These are phyloP conservation scores for Urocyon cinereoargenteus DNA, from an alignment of 2,797 vertebrate genomes.

Conservation along the genomic window DNA sequence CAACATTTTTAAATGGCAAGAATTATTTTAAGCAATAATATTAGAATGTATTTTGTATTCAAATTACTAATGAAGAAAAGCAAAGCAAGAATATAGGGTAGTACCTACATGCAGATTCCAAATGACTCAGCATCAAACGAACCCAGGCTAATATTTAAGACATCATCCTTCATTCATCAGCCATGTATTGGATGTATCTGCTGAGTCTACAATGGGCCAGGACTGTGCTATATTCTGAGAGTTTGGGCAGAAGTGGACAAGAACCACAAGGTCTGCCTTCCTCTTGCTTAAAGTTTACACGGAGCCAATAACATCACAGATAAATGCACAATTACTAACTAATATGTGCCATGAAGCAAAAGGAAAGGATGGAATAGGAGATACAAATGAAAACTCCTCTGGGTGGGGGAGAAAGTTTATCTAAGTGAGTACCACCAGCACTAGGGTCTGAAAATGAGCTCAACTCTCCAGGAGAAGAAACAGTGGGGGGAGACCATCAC, in stretches of 20 bases:
- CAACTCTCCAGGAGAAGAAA: background rate
- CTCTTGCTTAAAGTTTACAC: background rate
- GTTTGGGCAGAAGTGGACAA: background rate
- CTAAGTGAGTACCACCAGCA: background rate
- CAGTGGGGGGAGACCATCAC: background rate
- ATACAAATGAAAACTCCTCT: background rate
- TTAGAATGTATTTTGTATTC: background rate
- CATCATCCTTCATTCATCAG: background rate
- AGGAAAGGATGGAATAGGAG: background rate
- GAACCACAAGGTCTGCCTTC: background rate
- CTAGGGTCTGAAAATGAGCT: background rate
- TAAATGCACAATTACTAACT: background rate
- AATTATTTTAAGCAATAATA: background rate
- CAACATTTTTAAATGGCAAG: background rate
- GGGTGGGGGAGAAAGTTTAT: background rate
- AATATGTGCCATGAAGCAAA: background rate
- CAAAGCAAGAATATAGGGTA: background rate
- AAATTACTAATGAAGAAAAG: background rate
- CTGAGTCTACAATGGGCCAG: background rate
- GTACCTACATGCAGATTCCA: background rate
- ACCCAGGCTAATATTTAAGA: background rate
- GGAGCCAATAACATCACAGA: background rate
- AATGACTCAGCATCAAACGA: background rate
- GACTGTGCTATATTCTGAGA: background rate
- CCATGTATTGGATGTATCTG: background rate